phyloP scores from a whole-genome alignment of 1,140 invertebrate genomes.

The Drosophila fuyamai region DNA sequence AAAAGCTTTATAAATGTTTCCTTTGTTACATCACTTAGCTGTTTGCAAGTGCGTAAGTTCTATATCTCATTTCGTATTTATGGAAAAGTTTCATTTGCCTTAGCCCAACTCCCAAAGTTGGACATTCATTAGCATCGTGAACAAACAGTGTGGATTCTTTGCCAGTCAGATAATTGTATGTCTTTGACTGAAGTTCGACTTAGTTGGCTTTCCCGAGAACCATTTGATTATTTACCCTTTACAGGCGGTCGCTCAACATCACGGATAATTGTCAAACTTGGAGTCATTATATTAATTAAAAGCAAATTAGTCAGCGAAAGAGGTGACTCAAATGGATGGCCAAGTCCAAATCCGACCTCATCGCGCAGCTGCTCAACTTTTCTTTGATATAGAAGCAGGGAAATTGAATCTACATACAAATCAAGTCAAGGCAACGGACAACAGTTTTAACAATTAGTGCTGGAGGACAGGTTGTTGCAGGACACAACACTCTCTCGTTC shows the following conservation, averaged over 20 bases:
- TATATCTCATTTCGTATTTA: constrained; percentile 19
- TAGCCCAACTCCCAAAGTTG: neutral
- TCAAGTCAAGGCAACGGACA: constrained; percentile 55
- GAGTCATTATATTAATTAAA: constrained; percentile 82
- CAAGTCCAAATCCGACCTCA: constrained; percentile 11
- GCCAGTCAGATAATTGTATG: constrained; percentile 18
- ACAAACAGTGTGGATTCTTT: constrained; percentile 14
- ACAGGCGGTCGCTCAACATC: constrained; percentile 42
- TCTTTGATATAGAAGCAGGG: constrained; percentile 59
- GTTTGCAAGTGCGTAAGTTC: constrained; percentile 6
- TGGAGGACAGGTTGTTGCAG: constrained; percentile 25
- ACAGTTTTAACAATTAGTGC: constrained; percentile 68
- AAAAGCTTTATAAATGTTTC: constrained; percentile 19
- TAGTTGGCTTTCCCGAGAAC: constrained; percentile 10
- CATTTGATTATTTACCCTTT: constrained; percentile 67
- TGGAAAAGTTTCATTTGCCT: neutral
- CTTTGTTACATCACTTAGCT: constrained; percentile 17
- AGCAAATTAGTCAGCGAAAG: constrained; percentile 71
- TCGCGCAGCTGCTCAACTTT: constrained; percentile 13
- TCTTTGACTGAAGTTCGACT: constrained; percentile 19
- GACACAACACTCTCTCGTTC: constrained; percentile 2
- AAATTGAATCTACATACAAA: constrained; percentile 80
- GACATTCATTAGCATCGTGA: constrained; percentile 33
- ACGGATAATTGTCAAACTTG: constrained; percentile 75
- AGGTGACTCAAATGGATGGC: constrained; percentile 24